Conservation (phyloP, 2,797 vertebrate genomes). For the Corythornis leucogaster region DNA sequence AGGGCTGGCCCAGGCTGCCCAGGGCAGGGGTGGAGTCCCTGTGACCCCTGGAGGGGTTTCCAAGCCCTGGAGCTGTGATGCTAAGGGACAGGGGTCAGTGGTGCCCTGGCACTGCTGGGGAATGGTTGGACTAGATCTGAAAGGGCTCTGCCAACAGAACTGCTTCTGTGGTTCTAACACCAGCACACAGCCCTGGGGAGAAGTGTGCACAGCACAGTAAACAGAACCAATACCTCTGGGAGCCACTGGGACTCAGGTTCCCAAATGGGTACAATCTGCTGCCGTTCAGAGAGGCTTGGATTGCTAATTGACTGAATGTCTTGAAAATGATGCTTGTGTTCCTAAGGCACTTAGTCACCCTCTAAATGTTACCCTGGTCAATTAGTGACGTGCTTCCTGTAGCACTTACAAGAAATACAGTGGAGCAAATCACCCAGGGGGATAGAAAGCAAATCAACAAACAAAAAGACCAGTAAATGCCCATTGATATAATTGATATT, state of each 20-base stretch:
- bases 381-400: not conserved
- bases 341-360: not conserved
- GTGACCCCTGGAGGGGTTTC: too few species aligned
- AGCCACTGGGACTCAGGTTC: not conserved
- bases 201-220: too few species aligned
- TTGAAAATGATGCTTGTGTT: not conserved
- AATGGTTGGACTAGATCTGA: too few species aligned
- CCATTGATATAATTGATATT: not conserved
- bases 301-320: not conserved
- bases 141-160: too few species aligned
- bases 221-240: not conserved
- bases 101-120: too few species aligned
- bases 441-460: not conserved
- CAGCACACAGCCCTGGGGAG: too few species aligned
- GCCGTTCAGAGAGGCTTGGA: not conserved
- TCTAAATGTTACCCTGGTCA: too few species aligned
- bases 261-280: not conserved
- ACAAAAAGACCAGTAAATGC: not conserved
- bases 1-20: too few species aligned
- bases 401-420: not conserved
- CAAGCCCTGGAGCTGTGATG: too few species aligned
- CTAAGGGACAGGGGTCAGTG: too few species aligned
- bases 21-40: too few species aligned
- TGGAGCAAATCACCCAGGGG: not conserved
- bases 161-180: too few species aligned